These are phyloP conservation scores for Horisme vitalbata DNA, from an alignment of 2,888 invertebrate genomes.

Conservation along the genomic window DNA sequence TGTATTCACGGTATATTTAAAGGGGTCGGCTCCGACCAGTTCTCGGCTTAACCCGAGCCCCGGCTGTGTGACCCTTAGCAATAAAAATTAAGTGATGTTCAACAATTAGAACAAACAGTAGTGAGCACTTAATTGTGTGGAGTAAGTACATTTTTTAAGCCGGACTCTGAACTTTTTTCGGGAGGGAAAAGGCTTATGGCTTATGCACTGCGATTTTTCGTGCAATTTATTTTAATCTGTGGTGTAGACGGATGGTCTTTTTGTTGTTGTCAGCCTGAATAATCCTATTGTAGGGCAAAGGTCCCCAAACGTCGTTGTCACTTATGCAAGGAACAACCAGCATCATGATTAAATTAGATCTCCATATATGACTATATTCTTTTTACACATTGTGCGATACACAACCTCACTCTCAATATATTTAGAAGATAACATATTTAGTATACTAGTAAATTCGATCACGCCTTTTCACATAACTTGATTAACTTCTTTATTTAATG, in stretches of 20 bases:
- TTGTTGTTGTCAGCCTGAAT: not conserved
- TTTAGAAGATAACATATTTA: too few relatives aligned
- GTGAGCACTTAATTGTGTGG: constrained; percentile 33
- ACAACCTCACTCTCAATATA: too few relatives aligned
- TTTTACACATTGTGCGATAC: too few relatives aligned
- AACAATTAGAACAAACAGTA: constrained; percentile 34
- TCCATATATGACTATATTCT: too few relatives aligned
- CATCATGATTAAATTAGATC: too few relatives aligned
- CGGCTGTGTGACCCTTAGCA: constrained; percentile 32
- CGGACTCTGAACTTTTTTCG: constrained; percentile 7
- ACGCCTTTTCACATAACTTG: too few relatives aligned
- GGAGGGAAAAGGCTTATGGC: not conserved
- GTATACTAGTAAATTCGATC: too few relatives aligned
- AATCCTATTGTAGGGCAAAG: too few relatives aligned
- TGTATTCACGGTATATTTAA: constrained; percentile 34
- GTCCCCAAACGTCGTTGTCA: not conserved
- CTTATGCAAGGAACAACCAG: too few relatives aligned
- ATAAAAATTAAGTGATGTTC: constrained; percentile 37
- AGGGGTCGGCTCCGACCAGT: constrained; percentile 31
- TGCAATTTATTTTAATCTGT: constrained; percentile 1
- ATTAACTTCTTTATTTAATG: too few relatives aligned
- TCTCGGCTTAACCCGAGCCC: constrained; percentile 37
- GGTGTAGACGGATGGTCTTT: not conserved
- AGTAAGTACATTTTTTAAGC: constrained; percentile 24
- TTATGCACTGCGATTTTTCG: not conserved